Base-by-base conservation (phyloP, 1,140 invertebrate genomes). In the Zaprionus gabonicus region DNA sequence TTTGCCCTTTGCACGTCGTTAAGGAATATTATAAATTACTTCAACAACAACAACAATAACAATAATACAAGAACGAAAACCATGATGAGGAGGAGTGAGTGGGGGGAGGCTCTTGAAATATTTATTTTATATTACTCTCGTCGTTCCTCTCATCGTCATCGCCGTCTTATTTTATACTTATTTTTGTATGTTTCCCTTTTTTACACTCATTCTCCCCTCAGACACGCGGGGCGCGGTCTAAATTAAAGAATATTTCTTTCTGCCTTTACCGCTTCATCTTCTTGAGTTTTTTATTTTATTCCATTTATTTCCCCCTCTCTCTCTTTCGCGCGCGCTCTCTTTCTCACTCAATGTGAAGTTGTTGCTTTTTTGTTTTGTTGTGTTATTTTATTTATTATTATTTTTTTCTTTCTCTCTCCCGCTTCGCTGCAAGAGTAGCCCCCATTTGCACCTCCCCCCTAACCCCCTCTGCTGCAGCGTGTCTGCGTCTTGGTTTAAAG, bases 1-100 rank as follows among this genome's bases (percentile, higher is more conserved):
- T 84, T 84, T 88, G 85, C 85, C 85, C 85, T 88, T 90, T 91
- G 90, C 80, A 84, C 90, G 86, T 92, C 86, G 91, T 92, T 91
- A 92, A 92, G 81, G 83, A 91, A 92, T 92, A 92, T 92, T 92
- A 92, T 92, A 92, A 92, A 92, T 92, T 92, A 92, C 91, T 85
- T 77, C 83, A 84, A 73, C 76, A 83, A 76, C 57, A 78, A 65
- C 57, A 78, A 65, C 44, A 77, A 69, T 63, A 82, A 71, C 55
- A 76, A 65, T 36, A 72, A 67, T 62, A 80, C 56, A 78, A 76
- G 23, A 71, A 62, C 67, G 69, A 69, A 56, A 74, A 71, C 55
- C 69, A 76, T 36, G 62, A 68, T 77, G 77, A 68, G n/a, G 27
- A 36, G 65, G 41, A 38, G 55, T 57, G 7, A 17, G 31, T 31